Base-by-base conservation (phyloP, 2,797 vertebrate species). In the Xenops minutus region DNA sequence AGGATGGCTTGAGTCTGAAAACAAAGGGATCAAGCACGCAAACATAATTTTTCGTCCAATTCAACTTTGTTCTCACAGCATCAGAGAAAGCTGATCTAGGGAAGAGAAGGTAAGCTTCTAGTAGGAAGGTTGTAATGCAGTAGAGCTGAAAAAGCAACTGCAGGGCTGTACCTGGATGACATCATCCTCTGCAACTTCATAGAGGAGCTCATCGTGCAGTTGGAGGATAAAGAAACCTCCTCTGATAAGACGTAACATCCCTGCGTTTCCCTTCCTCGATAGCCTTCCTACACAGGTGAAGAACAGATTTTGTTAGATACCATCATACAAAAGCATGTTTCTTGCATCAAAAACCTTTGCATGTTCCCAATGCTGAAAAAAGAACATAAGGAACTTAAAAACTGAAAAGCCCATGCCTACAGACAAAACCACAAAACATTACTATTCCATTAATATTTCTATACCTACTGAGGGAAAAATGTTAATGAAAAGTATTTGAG, bases 161-260 rank as follows among this genome's bases (percentile, higher is more conserved):
- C 41, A 56, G 1, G 0, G 43, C 84, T 58, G 27, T 98, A 99
- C 99, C 99, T 99, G 99, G 75, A 99, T 98, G 81, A 98, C 90
- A 85, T 99, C 98, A 4, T 99, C 98, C 69, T 99, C 98, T 49
- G 98, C 98, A 87, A 99, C 98, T 97, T 99, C 99, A 67, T 99
- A 99, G 85, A 99, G 98, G 44, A 99, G 99, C 95, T 99, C 99
- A 88, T 99, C 99, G 0, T 99, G 99, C 84, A 99, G 98, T n/a
- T 99, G 99, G 55, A 99, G 98, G 71, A 99, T 94, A 37, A 99
- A 99, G 97, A 99, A 99, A 27, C 98, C 99, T 76, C 99, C 99
- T 29, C 97, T 96, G 64, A 94, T 34, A 12, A 97, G 97, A 15
- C 72, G 97, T 12, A 97, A 90, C 78, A 95, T 83, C 36, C 93